These are phyloP conservation scores for Alosa alosa DNA, from an alignment of 2,113 vertebrate species.

Conservation along the genomic window DNA sequence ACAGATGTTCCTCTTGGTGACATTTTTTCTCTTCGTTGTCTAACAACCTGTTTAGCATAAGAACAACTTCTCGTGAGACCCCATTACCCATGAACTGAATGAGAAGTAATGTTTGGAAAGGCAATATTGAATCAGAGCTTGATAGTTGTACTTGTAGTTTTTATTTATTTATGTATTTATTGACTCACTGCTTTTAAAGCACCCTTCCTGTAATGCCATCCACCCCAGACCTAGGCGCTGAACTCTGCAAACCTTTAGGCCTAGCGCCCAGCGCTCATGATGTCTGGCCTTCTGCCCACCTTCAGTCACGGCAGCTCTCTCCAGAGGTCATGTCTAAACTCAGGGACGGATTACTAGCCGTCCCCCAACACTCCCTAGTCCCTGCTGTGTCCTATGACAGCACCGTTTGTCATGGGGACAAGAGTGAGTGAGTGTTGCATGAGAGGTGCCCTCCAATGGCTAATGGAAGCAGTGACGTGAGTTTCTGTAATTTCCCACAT, in stretches of 20 bases:
- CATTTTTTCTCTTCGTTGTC: background rate
- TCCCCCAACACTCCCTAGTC: background rate
- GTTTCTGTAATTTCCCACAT: background rate
- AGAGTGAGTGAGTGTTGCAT: background rate
- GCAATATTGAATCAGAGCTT: background rate
- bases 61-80: background rate
- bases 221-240: background rate
- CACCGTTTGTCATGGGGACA: background rate
- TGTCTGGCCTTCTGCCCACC: background rate
- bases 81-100: background rate
- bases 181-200: background rate
- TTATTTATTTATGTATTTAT: background rate
- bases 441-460: background rate
- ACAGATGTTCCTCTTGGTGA: background rate
- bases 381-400: background rate
- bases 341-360: background rate
- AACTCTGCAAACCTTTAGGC: background rate
- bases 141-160: background rate
- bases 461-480: background rate
- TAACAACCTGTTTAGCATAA: background rate
- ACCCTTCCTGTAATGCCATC: background rate
- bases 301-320: background rate
- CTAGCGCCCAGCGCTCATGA: background rate
- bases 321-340: conserved; percentile 11
- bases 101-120: background rate